Base-by-base conservation (phyloP, 2,797 vertebrate species). In the Hirundo rustica region DNA sequence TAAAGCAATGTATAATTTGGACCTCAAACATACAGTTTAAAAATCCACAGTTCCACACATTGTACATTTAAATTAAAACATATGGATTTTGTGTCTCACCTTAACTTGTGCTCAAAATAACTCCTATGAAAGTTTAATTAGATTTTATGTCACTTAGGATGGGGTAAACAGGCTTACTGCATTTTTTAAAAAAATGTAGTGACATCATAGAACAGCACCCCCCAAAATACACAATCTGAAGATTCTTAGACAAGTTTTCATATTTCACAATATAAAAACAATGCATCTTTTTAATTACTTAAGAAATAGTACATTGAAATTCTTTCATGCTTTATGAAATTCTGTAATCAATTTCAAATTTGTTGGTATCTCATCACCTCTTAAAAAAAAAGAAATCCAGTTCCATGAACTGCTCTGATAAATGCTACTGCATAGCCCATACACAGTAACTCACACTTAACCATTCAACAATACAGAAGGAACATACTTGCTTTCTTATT, bases 261-360 rank as follows among this genome's bases (percentile, higher is more conserved):
- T 40, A 36, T 50, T 36, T 91, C 53, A 64, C 78, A 93, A 64
- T 75, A 87, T 38, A 96, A 92, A 95, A 94, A 45, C 13, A 81
- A 75, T 40, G 50, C 16, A 54, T 68, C 57, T 88, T 78, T 67
- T 68, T n/a, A 96, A 55, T 71, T 95, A 65, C 62, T 95, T 93
- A 94, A 81, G 34, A 95, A 94, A 73, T 38, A 96, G 18, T 70
- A 76, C 75, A 47, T 5, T 78, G 66, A 96, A 96, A 93, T 70
- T 88, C 92, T 64, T 67, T 77, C 4, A 51, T 21, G 10, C 30
- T 79, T 87, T 70, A 79, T n/a, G 19, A 87, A 93, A 84, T 66
- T 80, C 62, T 57, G 23, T 27, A 34, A 86, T 40, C 62, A 85
- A 77, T 7, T 60, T 18, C 15, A 83, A 55, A 60, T 74, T 45